A percentile compares a stretch with the other conserved stretches of the same genome.
These are phyloP conservation scores for Cavia porcellus DNA, from an alignment of 2,113 vertebrate species.

Conservation along the genomic window DNA sequence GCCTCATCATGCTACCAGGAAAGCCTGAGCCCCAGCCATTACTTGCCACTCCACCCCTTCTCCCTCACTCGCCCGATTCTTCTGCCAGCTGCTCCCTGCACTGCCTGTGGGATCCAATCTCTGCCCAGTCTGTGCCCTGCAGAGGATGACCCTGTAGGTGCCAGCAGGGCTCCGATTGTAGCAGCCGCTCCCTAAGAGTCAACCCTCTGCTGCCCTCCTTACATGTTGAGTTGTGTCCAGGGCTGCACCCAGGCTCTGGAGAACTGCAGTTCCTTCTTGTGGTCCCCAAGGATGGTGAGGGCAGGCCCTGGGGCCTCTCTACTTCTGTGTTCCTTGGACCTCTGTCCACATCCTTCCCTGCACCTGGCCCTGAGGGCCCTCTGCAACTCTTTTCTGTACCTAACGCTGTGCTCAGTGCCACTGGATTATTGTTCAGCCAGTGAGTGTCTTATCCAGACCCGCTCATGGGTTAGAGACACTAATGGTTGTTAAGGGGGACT, in stretches of 20 bases:
- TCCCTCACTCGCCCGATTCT: background rate
- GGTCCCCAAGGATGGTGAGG: background rate
- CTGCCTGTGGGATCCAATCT: background rate
- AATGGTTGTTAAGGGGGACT: background rate
- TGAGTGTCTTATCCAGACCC: background rate
- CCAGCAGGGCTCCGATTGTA: background rate
- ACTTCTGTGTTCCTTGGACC: fast-evolving
- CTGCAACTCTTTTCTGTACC: background rate
- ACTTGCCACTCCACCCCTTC: background rate
- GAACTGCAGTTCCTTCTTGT: background rate
- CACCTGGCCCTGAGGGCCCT: background rate
- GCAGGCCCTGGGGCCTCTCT: background rate
- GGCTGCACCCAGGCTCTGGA: background rate
- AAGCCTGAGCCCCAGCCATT: background rate
- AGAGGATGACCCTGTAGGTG: background rate
- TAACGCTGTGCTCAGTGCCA: background rate
- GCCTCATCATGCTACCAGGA: background rate
- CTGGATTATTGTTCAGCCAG: background rate
- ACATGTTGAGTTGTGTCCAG: background rate
- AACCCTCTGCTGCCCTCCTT: background rate
- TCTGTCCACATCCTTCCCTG: background rate
- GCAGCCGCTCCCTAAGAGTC: background rate
- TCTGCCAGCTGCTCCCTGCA: background rate
- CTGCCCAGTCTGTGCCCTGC: background rate
- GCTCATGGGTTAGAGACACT: background rate